A percentile compares a stretch with the other conserved stretches of the same genome.
Conservation (phyloP, 2,888 invertebrate genomes). For the Oligia fasciuncula region DNA sequence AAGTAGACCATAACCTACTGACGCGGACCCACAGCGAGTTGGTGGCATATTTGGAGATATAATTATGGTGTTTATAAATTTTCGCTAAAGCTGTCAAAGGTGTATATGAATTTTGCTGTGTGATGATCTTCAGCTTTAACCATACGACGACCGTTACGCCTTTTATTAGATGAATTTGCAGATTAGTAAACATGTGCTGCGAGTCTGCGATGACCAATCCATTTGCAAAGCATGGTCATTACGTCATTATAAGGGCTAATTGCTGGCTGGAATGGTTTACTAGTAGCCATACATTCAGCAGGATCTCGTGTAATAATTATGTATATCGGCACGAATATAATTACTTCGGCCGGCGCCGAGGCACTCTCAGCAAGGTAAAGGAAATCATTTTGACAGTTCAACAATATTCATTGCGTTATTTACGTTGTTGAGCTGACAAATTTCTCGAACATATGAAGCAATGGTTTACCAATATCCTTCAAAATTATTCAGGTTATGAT, state of each 20-base stretch:
- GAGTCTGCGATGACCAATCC: conserved; percentile 11
- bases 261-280: neutral
- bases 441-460: neutral
- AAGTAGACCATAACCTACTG: neutral
- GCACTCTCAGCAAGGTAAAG: neutral
- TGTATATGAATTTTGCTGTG: too few relatives aligned
- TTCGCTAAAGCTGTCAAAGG: neutral
- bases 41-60: neutral
- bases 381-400: neutral
- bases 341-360: neutral
- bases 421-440: neutral
- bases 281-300: neutral
- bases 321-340: neutral
- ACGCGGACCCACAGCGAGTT: neutral
- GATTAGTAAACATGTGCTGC: neutral
- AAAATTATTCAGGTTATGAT: neutral
- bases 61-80: too few relatives aligned
- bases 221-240: conserved; percentile 5
- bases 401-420: neutral
- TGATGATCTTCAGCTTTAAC: neutral
- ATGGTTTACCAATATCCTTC: neutral
- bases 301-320: neutral
- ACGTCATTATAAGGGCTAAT: neutral
- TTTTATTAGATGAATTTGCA: too few relatives aligned
- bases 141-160: too few relatives aligned